Conservation (phyloP, 2,888 invertebrate genomes). For the Orchestes rusci region DNA sequence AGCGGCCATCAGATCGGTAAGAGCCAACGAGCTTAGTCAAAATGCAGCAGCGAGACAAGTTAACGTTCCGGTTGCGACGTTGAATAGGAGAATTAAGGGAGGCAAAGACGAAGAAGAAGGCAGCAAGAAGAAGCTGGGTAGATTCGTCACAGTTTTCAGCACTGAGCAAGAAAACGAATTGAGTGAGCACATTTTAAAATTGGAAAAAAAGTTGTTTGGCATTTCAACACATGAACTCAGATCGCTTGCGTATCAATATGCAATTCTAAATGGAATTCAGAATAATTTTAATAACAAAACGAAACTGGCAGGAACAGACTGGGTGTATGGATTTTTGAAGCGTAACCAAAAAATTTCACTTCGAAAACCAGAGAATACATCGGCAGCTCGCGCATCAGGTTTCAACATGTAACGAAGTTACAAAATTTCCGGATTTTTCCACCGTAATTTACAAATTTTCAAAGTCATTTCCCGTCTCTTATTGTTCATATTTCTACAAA, state of each 20-base stretch:
- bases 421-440: too few relatives aligned
- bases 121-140: slow-evolving; percentile 4
- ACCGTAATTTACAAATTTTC: too few relatives aligned
- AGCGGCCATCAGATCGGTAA: slow-evolving; percentile 1
- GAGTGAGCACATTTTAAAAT: slow-evolving; percentile 1
- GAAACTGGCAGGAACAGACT: slow-evolving; percentile 9
- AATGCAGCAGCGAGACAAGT: not conserved
- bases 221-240: slow-evolving; percentile 4
- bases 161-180: slow-evolving; percentile 1
- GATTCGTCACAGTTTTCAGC: not conserved
- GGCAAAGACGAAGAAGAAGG: slow-evolving; percentile 1
- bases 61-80: not conserved
- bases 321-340: slow-evolving; percentile 7
- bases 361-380: slow-evolving; percentile 1
- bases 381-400: too few relatives aligned
- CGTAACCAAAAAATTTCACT: not conserved
- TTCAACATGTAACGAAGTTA: too few relatives aligned
- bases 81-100: slow-evolving; percentile 3
- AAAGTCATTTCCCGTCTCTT: too few relatives aligned
- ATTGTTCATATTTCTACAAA: too few relatives aligned
- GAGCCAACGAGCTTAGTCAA: not conserved
- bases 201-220: slow-evolving; percentile 5
- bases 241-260: slow-evolving; percentile 6
- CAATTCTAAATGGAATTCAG: slow-evolving; percentile 2
- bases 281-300: slow-evolving; percentile 8